phyloP scores from a whole-genome alignment of 2,888 invertebrate species.

The Papilio demoleus region DNA sequence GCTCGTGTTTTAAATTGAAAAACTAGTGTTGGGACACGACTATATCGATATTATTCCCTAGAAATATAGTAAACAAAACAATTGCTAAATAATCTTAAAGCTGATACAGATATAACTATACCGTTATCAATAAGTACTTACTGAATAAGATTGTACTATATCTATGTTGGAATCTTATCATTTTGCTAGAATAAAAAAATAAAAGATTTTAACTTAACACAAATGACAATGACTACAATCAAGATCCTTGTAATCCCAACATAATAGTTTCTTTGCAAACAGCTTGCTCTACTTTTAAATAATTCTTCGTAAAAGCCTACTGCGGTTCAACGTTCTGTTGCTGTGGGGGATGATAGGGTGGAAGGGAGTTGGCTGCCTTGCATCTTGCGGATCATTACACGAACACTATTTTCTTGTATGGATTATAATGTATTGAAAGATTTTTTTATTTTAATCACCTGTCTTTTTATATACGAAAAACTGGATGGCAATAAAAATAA shows the following conservation, averaged over 20 bases:
- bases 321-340: background rate
- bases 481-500: no score
- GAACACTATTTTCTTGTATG: background rate
- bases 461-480: background rate
- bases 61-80: constrained; percentile 7
- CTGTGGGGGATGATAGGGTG: background rate
- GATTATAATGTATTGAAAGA: background rate
- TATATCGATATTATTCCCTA: background rate
- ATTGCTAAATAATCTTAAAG: background rate
- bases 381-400: background rate
- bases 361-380: background rate
- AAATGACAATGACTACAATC: background rate
- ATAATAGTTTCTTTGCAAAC: background rate
- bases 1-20: constrained; percentile 5
- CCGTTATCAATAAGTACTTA: constrained; percentile 13
- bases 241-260: background rate
- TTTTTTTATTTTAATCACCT: background rate
- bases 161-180: background rate
- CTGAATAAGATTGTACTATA: background rate
- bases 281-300: background rate
- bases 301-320: background rate
- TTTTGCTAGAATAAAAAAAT: background rate
- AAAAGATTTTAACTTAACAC: background rate
- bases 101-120: constrained; percentile 2
- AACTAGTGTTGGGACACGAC: constrained; percentile 1